phyloP scores from a whole-genome alignment of 1,140 invertebrate genomes.

The Teleogryllus occipitalis region DNA sequence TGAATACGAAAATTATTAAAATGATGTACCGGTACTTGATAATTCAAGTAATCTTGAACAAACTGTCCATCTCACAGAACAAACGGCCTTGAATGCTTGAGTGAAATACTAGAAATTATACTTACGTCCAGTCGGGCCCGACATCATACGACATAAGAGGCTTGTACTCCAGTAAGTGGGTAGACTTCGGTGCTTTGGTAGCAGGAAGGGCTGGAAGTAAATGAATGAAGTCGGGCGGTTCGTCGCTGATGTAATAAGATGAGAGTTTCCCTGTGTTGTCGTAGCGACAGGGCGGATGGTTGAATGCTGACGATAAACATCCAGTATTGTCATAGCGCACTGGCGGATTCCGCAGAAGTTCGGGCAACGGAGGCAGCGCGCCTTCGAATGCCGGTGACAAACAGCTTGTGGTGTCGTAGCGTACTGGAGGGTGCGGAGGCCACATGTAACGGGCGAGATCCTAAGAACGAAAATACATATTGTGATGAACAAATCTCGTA shows the following conservation, averaged over 20 bases:
- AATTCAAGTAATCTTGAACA: too few relatives aligned
- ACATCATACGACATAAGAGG: background rate
- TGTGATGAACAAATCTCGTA: too few relatives aligned
- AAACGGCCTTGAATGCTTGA: too few relatives aligned
- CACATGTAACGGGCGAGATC: background rate
- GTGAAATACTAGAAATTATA: background rate
- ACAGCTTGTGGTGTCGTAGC: background rate
- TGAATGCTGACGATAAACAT: background rate
- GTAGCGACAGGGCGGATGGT: background rate
- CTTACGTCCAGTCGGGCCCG: background rate
- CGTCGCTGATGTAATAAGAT: background rate
- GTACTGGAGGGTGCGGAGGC: background rate
- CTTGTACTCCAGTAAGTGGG: background rate
- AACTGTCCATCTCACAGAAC: too few relatives aligned
- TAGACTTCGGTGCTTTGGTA: background rate
- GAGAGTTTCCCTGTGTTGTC: background rate
- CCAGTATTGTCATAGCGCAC: background rate
- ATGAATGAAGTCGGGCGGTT: background rate
- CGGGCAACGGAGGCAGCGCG: background rate
- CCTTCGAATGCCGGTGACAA: slow-evolving; percentile 4
- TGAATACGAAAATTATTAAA: too few relatives aligned
- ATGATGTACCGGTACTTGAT: too few relatives aligned
- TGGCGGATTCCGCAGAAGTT: background rate
- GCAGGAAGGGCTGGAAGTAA: background rate
- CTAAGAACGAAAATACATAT: background rate